These are phyloP conservation scores for Bungarus multicinctus DNA, from an alignment of 2,113 vertebrate species.

Conservation along the genomic window DNA sequence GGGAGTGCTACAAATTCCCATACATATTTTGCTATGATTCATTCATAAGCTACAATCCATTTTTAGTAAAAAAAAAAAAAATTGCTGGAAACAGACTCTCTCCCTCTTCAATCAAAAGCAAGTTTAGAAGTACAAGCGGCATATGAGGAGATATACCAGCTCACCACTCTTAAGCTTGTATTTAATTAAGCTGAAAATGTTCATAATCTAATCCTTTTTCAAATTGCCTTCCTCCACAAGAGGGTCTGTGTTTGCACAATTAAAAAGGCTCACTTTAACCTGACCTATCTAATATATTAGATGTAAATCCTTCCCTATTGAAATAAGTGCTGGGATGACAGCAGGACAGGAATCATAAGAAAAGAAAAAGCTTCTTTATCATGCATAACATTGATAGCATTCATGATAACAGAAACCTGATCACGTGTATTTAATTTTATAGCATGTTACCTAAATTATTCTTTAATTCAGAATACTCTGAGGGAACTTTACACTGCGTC, in stretches of 20 bases:
- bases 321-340: slow-evolving; percentile 79
- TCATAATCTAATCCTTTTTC: slow-evolving; percentile 84
- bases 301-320: slow-evolving; percentile 82
- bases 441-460: slow-evolving; percentile 62
- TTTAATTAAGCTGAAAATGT: slow-evolving; percentile 78
- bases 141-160: slow-evolving; percentile 35
- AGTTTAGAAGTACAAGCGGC: slow-evolving; percentile 51
- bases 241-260: slow-evolving; percentile 80
- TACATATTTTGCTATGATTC: not conserved
- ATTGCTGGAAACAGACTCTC: slow-evolving; percentile 34
- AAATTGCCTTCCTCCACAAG: slow-evolving; percentile 80
- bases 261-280: slow-evolving; percentile 72
- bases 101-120: slow-evolving; percentile 16
- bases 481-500: slow-evolving; percentile 51
- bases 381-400: slow-evolving; percentile 76
- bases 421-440: slow-evolving; percentile 62
- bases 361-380: slow-evolving; percentile 65
- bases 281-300: slow-evolving; percentile 70
- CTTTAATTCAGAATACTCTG: slow-evolving; percentile 54
- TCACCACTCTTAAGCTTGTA: slow-evolving; percentile 57
- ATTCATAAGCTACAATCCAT: not conserved
- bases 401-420: slow-evolving; percentile 73
- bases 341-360: slow-evolving; percentile 78
- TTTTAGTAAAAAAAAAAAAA: not conserved
- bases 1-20: slow-evolving; percentile 16